Base-by-base conservation (phyloP, 2,113 vertebrate species). In the Carettochelys insculpta region DNA sequence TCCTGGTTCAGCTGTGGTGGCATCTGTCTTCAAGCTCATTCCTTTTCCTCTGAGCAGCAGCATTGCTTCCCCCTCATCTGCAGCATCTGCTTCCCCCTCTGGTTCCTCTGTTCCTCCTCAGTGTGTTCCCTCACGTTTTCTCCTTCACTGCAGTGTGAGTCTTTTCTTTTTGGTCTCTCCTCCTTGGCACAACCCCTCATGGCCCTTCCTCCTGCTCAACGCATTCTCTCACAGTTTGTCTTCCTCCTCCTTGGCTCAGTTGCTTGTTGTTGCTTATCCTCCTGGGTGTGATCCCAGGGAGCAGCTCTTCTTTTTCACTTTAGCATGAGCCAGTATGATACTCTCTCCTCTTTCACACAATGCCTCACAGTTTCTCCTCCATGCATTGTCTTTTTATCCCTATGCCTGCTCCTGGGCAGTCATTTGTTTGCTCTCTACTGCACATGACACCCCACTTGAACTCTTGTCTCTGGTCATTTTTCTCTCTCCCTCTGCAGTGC, bases 371-470 rank as follows among this genome's bases (percentile, higher is more conserved):
- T 31, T 61, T 61, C 58, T 61, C 58, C 58, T 61, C 58, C 58
- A 61, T 16, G 58, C 6, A 61, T 61, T 61, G 19, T 41, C 68
- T 71, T 38, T 10, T 41, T 38, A 71, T 43, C 20, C 22, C 17
- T 41, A 11, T 71, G 38, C n/a, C 65, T 71, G n/a, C 38, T 71
- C 22, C 22, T 56, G 24, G 45, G n/a, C 52, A 77, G 79, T 52
- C 48, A 8, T 75, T 96, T 95, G 56, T 82, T 92, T 24, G 11
- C 65, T 83, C 52, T 90, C 65, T 71, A 71, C 77, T 80, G 73
- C 83, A 12, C 38, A 48, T 43, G 2, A 1, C 78, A 79, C 48
- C 85, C 83, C 76, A n/a, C 38, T 56, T 52, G 80, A 83, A 52
- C 68, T 50, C 13, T 34, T 16, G 31, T 19, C 58, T 5, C 8